Conservation (phyloP, 1,140 invertebrate species). For the Drosophila nannoptera region DNA sequence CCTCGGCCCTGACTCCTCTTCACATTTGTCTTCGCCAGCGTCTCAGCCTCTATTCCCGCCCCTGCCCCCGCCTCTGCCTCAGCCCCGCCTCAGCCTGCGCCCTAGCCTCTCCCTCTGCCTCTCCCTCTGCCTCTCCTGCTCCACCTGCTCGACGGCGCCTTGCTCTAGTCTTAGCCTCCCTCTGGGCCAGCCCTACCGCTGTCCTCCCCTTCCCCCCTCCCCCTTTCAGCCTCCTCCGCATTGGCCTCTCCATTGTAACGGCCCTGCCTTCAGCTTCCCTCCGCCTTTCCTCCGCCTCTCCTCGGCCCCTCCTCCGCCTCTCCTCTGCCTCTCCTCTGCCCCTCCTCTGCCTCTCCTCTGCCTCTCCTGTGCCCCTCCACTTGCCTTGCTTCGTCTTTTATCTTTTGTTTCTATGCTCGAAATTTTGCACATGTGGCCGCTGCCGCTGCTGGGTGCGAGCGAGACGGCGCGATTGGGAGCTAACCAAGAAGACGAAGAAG, state of each 20-base stretch:
- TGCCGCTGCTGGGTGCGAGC: conserved; percentile 23
- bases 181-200: too few species aligned
- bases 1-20: too few species aligned
- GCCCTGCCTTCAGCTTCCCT: conserved; percentile 20
- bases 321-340: conserved; percentile 38
- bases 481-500: neutral
- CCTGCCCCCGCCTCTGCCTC: too few species aligned
- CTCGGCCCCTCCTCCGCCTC: conserved; percentile 24
- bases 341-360: conserved; percentile 49
- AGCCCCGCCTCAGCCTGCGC: too few species aligned
- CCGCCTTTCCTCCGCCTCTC: conserved; percentile 41
- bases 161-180: neutral
- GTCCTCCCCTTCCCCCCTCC: too few species aligned
- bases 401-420: conserved; percentile 75
- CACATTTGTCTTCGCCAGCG: too few species aligned
- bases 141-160: conserved; percentile 17
- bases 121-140: conserved; percentile 3
- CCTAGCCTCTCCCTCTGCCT: too few species aligned
- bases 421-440: conserved; percentile 73
- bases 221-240: too few species aligned
- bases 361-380: conserved; percentile 45
- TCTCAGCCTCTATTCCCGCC: too few species aligned
- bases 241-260: neutral
- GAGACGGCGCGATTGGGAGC: neutral
- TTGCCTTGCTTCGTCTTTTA: conserved; percentile 57